A percentile compares a stretch with the other conserved stretches of the same genome.
Evolutionary conservation across 2,797 vertebrate genomes (phyloP).

Genomic region (Siniperca undulata): DNA sequence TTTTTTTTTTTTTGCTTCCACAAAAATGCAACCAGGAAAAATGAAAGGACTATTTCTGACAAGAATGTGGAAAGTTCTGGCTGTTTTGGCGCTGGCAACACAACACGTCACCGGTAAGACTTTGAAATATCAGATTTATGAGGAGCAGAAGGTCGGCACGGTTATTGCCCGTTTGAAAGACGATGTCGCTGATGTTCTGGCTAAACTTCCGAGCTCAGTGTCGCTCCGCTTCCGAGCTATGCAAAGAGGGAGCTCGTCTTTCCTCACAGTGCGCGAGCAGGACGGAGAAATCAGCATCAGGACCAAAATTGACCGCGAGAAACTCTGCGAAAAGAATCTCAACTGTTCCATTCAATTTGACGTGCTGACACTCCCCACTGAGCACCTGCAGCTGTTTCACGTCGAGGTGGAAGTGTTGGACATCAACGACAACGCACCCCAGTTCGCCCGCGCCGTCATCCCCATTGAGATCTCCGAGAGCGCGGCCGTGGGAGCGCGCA

Average conservation of each 20-base stretch:
- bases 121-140: slow-evolving; percentile 93
- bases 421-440: slow-evolving; percentile 97
- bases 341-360: slow-evolving; percentile 98
- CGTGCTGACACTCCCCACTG: slow-evolving; percentile 95
- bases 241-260: slow-evolving; percentile 90
- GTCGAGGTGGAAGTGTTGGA: slow-evolving; percentile 96
- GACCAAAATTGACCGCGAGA: slow-evolving; percentile 94
- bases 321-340: slow-evolving; percentile 95
- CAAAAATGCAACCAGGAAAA: slow-evolving; percentile 56
- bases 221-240: slow-evolving; percentile 93
- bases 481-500: slow-evolving; percentile 92
- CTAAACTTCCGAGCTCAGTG: slow-evolving; percentile 90
- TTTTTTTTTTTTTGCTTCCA: not conserved
- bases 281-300: slow-evolving; percentile 96
- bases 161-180: slow-evolving; percentile 93
- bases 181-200: slow-evolving; percentile 92
- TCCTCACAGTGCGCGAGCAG: slow-evolving; percentile 92
- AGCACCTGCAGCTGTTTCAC: slow-evolving; percentile 96
- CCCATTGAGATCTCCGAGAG: slow-evolving; percentile 97
- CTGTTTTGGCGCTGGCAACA: slow-evolving; percentile 69
- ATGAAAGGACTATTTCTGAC: slow-evolving; percentile 69
- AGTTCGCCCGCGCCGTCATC: slow-evolving; percentile 92
- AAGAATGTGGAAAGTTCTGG: slow-evolving; percentile 76
- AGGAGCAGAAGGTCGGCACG: slow-evolving; percentile 95
- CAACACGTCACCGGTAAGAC: slow-evolving; percentile 87